Evolutionary conservation across 2,888 invertebrate genomes (phyloP).

Genomic region (Tenthredo notha): DNA sequence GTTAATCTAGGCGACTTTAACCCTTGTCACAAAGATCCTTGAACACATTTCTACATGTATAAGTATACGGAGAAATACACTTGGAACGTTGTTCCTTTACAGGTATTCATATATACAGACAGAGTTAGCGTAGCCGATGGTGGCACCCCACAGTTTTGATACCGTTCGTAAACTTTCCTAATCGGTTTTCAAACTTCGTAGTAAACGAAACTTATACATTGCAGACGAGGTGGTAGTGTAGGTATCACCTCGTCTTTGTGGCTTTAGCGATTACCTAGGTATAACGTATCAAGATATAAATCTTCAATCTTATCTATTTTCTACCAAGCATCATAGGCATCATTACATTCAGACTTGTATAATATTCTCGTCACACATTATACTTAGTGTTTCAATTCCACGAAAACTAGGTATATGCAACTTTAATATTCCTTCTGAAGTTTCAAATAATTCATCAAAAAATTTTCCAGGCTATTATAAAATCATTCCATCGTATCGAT

Average conservation of each 20-base stretch:
- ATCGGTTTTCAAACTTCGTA: slow-evolving; percentile 71
- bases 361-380: not conserved
- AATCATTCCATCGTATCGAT: not conserved
- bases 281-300: not conserved
- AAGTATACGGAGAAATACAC: not conserved
- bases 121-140: slow-evolving; percentile 63
- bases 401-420: not conserved
- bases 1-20: not conserved
- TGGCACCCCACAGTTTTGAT: slow-evolving; percentile 69
- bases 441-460: not conserved
- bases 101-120: slow-evolving; percentile 2
- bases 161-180: slow-evolving; percentile 68
- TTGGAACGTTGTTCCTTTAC: not conserved
- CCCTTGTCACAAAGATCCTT: not conserved
- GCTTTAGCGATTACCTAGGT: not conserved
- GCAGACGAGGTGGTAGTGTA: slow-evolving; percentile 49
- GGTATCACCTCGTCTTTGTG: slow-evolving; percentile 14
- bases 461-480: not conserved
- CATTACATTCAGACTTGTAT: not conserved
- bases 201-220: slow-evolving; percentile 54
- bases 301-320: slow-evolving; percentile 9
- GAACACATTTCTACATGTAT: not conserved
- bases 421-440: not conserved
- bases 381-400: not conserved
- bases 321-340: not conserved